A percentile compares a stretch with the other conserved stretches of the same genome.
phyloP scores from a whole-genome alignment of 2,113 vertebrate genomes.

The Laticauda laticaudata region DNA sequence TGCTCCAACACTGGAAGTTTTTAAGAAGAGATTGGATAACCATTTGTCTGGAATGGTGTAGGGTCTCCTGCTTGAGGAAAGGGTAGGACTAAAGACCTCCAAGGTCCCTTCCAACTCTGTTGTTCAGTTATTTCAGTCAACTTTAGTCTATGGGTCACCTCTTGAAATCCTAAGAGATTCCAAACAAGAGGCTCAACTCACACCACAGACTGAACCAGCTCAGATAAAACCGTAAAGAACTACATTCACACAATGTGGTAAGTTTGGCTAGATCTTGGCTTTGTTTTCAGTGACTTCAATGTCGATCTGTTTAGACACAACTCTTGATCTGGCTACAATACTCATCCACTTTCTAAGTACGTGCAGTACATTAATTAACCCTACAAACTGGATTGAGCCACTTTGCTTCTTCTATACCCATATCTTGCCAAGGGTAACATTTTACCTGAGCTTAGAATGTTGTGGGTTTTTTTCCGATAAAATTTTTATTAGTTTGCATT shows the following conservation, averaged over 20 bases:
- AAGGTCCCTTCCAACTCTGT: too few species aligned
- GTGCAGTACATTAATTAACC: not conserved
- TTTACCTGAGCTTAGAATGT: not conserved
- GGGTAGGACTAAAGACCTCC: too few species aligned
- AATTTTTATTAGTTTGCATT: too few species aligned
- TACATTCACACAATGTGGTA: not conserved
- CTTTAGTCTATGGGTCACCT: not conserved
- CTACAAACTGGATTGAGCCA: too few species aligned
- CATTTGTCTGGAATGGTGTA: too few species aligned
- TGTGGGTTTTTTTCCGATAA: too few species aligned
- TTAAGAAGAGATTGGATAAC: too few species aligned
- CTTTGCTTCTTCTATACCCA: not conserved
- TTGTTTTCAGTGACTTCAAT: not conserved
- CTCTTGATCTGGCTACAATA: not conserved
- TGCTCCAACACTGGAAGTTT: too few species aligned
- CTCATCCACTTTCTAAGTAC: not conserved
- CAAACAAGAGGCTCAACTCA: not conserved
- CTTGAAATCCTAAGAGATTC: not conserved
- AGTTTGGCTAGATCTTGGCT: not conserved
- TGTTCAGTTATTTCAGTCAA: not conserved
- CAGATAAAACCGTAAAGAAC: not conserved
- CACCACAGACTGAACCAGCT: not conserved
- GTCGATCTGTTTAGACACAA: not conserved
- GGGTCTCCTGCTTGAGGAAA: too few species aligned
- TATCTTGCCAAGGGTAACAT: not conserved